A percentile compares a stretch with the other conserved stretches of the same genome.
Conservation (phyloP, 2,113 vertebrate genomes). For the Gymnorhina tibicen region DNA sequence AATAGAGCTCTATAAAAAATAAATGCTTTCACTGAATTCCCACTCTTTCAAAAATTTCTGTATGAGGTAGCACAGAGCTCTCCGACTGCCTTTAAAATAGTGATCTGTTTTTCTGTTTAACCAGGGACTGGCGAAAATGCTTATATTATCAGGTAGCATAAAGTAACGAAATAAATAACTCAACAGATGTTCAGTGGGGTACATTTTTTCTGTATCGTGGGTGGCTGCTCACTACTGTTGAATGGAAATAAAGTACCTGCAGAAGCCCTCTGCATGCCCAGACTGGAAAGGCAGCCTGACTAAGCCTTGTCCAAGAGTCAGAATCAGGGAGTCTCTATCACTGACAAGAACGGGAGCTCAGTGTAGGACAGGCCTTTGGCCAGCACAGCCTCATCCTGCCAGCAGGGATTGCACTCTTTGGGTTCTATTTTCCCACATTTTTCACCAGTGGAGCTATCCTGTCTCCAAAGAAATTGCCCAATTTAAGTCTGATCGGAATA, state of each 20-base stretch:
- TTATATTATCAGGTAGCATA: background rate
- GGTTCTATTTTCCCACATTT: background rate
- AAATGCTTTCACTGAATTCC: background rate
- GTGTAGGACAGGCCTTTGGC: background rate
- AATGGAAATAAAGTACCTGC: background rate
- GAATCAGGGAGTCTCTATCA: background rate
- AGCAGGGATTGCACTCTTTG: background rate
- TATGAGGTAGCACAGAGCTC: background rate
- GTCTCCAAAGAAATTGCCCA: background rate
- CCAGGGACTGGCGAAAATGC: background rate
- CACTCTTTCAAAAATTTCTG: background rate
- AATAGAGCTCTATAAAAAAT: background rate
- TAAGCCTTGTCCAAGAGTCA: background rate
- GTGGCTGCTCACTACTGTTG: background rate
- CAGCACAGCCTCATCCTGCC: background rate
- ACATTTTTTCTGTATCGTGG: background rate
- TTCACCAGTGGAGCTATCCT: background rate
- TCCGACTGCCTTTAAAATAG: background rate
- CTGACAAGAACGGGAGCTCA: background rate
- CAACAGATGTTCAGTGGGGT: background rate
- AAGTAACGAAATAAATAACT: background rate
- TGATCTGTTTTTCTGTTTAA: background rate
- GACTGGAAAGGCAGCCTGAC: background rate
- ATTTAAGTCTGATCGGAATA: background rate
- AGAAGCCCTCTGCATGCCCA: background rate